Conservation (phyloP, 2,888 invertebrate species). For the Microplitis manilae region DNA sequence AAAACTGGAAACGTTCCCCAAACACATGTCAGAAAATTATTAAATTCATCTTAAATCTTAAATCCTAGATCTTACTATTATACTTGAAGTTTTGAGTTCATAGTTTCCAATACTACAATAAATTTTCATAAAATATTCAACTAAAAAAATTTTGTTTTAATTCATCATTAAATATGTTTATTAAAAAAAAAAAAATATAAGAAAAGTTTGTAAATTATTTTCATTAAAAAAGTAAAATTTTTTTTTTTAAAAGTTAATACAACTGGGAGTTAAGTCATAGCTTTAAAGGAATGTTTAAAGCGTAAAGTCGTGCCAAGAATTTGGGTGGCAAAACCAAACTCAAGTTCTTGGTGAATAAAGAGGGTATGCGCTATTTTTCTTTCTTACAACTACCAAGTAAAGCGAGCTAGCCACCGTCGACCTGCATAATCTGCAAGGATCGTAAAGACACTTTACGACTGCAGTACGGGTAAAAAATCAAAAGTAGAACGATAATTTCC, state of each 20-base stretch:
- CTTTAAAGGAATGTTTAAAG: not conserved
- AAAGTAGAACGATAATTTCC: not conserved
- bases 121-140: too few species aligned
- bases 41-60: too few species aligned
- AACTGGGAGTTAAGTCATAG: not conserved
- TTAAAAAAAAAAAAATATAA: too few species aligned
- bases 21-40: too few species aligned
- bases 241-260: not conserved
- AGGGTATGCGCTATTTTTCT: not conserved
- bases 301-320: not conserved
- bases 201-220: too few species aligned
- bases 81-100: too few species aligned
- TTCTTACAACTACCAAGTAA: not conserved
- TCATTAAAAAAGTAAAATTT: not conserved
- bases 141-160: too few species aligned
- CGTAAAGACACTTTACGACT: not conserved
- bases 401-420: not conserved
- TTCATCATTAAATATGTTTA: too few species aligned
- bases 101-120: too few species aligned
- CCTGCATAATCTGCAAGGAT: not conserved
- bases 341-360: conserved; percentile 10
- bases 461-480: not conserved
- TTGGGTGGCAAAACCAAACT: conserved; percentile 23
- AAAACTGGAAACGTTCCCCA: too few species aligned
- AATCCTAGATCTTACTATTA: too few species aligned